These are phyloP conservation scores for Adineta ricciae DNA, from an alignment of 2,888 invertebrate genomes.

Conservation along the genomic window DNA sequence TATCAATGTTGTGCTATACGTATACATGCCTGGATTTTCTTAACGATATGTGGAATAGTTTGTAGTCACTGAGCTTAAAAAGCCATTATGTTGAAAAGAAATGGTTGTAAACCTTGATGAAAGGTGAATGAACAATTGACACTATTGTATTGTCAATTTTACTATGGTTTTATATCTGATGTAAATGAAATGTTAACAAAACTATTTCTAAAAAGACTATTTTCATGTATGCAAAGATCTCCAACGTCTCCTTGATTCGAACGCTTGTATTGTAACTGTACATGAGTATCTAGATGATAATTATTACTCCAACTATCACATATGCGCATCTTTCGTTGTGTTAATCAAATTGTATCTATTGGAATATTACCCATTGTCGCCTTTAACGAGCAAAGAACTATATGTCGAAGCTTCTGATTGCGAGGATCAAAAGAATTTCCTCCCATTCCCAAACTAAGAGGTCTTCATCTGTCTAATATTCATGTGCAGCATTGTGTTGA, in stretches of 20 bases:
- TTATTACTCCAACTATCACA: too few relatives aligned
- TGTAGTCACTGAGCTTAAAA: too few relatives aligned
- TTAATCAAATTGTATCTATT: background rate
- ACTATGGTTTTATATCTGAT: background rate
- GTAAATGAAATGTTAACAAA: background rate
- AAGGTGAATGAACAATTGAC: background rate
- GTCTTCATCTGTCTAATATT: constrained; percentile 83
- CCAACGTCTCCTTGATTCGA: background rate
- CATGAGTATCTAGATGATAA: background rate
- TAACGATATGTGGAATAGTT: too few relatives aligned
- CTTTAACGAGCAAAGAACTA: background rate
- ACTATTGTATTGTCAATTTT: background rate
- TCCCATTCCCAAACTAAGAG: constrained; percentile 53
- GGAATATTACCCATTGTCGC: background rate
- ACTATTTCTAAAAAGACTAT: too few relatives aligned
- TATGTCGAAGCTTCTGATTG: background rate
- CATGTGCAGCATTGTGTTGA: constrained; percentile 72
- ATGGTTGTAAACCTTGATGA: background rate
- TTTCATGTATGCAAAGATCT: background rate
- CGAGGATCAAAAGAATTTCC: background rate
- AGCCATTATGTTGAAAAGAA: too few relatives aligned
- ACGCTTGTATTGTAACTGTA: background rate
- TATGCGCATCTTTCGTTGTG: too few relatives aligned
- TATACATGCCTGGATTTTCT: too few relatives aligned
- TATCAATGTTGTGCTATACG: too few relatives aligned